Evolutionary conservation across 2,113 vertebrate species (phyloP), one percentile per base, ranked within the genome.

Genomic region (Panurus biarmicus): DNA sequence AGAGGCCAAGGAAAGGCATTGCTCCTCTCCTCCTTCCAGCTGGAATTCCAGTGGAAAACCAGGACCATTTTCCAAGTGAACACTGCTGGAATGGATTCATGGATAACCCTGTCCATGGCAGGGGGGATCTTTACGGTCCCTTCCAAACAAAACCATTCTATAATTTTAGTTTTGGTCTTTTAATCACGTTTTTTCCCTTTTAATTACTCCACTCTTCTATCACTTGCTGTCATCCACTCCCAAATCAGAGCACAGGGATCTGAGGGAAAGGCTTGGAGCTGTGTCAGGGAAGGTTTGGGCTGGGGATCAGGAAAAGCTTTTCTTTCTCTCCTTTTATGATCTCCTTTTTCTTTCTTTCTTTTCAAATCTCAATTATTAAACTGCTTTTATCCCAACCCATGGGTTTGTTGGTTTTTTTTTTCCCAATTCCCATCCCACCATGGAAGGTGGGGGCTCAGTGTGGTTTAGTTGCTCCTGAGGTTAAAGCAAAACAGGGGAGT

Each of bases 371-470:
- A n/a, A 5, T 25, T 21, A 29, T 40, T 31, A 31, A 70, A 20
- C n/a, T 24, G 5, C 28, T 40, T 28, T 53, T 45, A 69, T 61
- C 47, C 21, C 38, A 53, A 14, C 11, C 54, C n/a, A 9, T 3
- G 33, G 7, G 7, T 1, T 2, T 25, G 8, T 24, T 22, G 1
- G 2, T 33, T 10, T 24, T 22, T 45, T 24, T 44, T 22, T 10
- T 3, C 20, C 38, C 47, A 24, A 1, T 53, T 33, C 28, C 40
- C n/a, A 20, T 53, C 40, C 64, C 56, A 62, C 48, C 48, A 25
- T 14, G 40, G 19, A 62, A 71, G 8, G 10, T 60, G 44, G 4
- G 15, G 17, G 20, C 4, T 35, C 54, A 69, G 38, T 5, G 26
- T 38, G 56, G n/a, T 62, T 77, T n/a, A 47, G 19, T 7, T 58